Evolutionary conservation across 2,113 vertebrate species (phyloP).

Genomic region (Elaphurus davidianus): DNA sequence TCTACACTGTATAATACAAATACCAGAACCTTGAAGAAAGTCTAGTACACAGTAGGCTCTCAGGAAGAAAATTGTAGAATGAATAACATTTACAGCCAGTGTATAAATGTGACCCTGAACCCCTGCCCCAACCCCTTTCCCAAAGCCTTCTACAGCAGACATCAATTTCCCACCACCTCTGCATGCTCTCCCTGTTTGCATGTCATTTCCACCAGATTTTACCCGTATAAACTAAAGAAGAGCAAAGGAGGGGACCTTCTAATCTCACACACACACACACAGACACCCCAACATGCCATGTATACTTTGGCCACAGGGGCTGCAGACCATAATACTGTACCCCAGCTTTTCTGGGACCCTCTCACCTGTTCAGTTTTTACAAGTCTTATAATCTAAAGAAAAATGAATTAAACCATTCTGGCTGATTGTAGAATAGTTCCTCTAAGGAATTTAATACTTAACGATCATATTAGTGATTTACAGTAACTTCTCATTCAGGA

Average conservation of each 20-base stretch:
- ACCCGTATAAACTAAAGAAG: not conserved
- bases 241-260: not conserved
- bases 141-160: not conserved
- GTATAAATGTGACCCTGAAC: not conserved
- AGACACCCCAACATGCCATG: too few species aligned
- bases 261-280: not conserved
- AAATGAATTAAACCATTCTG: constrained; percentile 37
- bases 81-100: not conserved
- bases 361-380: not conserved
- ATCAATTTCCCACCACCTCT: not conserved
- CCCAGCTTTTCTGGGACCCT: not conserved
- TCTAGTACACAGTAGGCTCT: not conserved
- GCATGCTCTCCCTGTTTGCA: not conserved
- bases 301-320: not conserved
- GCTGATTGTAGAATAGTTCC: constrained; percentile 17
- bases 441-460: constrained; percentile 35
- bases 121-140: not conserved
- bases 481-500: constrained; percentile 51
- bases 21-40: not conserved
- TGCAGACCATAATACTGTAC: not conserved
- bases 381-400: constrained; percentile 49
- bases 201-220: not conserved
- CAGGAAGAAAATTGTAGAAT: not conserved
- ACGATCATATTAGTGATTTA: constrained; percentile 50
- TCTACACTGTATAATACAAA: not conserved